Percentiles rank a stretch among this genome's conserved stretches.
Evolutionary conservation across 53 echinoderm and acorn worm species (phyloP).

Genomic region (Mesocentrotus franciscanus): DNA sequence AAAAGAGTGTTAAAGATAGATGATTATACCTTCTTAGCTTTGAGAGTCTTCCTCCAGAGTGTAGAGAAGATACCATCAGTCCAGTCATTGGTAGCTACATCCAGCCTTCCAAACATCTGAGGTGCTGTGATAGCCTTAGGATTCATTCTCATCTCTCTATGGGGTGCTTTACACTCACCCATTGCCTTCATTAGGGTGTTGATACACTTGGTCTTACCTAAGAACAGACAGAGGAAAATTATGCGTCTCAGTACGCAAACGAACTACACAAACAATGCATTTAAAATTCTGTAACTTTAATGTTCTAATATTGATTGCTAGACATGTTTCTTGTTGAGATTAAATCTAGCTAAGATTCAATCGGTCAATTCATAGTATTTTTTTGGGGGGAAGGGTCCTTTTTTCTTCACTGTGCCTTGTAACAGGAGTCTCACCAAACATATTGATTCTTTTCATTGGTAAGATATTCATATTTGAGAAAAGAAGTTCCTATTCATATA

Average conservation of each 20-base stretch:
- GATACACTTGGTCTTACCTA: constrained; percentile 96
- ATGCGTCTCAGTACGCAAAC: no score
- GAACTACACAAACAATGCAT: neutral
- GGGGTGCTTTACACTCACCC: constrained; percentile 89
- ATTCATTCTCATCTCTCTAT: constrained; percentile 98
- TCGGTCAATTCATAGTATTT: neutral
- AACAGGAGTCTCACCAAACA: neutral
- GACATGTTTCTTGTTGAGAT: neutral
- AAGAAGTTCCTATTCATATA: neutral
- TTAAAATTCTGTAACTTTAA: neutral
- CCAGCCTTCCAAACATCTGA: constrained; percentile 99
- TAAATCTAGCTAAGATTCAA: neutral
- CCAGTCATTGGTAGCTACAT: constrained; percentile 99
- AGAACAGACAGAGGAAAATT: neutral
- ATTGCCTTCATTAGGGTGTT: constrained; percentile 93
- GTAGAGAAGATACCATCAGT: constrained; percentile 99
- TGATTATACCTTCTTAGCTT: constrained; percentile 94
- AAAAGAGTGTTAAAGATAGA: neutral
- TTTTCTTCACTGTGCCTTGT: neutral
- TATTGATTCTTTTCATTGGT: neutral
- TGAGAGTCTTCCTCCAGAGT: constrained; percentile 98
- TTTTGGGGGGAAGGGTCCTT: neutral
- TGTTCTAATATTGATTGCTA: neutral
- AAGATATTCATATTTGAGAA: neutral
- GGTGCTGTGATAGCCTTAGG: constrained; percentile 99